phyloP scores from a whole-genome alignment of 2,888 invertebrate species.

The Mylabris sibirica region DNA sequence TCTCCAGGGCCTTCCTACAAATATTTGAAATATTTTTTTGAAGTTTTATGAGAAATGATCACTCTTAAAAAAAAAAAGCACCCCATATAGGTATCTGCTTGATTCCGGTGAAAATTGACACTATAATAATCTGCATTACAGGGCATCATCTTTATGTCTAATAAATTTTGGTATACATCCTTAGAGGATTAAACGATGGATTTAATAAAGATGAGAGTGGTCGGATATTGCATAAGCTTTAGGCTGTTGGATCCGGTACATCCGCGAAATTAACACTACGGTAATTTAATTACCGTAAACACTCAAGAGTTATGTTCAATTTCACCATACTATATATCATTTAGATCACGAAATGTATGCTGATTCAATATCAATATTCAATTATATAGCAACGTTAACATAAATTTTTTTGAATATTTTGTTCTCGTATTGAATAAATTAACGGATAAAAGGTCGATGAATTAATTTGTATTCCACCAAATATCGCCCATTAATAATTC shows the following conservation, averaged over 20 bases:
- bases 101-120: no score
- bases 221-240: conserved; percentile 31
- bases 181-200: conserved; percentile 30
- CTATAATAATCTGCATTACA: no score
- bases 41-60: no score
- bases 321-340: neutral
- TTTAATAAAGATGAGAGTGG: conserved; percentile 35
- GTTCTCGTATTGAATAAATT: neutral
- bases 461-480: neutral
- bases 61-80: no score
- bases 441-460: neutral
- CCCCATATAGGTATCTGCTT: no score
- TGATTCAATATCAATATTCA: neutral
- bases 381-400: neutral
- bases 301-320: conserved; percentile 21
- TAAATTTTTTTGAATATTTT: neutral
- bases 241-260: conserved; percentile 24
- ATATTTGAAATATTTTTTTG: no score
- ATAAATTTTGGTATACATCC: conserved; percentile 10
- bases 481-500: neutral
- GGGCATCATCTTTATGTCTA: neutral
- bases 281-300: conserved; percentile 33
- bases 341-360: neutral
- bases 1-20: no score
- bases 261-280: conserved; percentile 33